Conservation (phyloP, 2,888 invertebrate species). For the Cephus rjabovi region DNA sequence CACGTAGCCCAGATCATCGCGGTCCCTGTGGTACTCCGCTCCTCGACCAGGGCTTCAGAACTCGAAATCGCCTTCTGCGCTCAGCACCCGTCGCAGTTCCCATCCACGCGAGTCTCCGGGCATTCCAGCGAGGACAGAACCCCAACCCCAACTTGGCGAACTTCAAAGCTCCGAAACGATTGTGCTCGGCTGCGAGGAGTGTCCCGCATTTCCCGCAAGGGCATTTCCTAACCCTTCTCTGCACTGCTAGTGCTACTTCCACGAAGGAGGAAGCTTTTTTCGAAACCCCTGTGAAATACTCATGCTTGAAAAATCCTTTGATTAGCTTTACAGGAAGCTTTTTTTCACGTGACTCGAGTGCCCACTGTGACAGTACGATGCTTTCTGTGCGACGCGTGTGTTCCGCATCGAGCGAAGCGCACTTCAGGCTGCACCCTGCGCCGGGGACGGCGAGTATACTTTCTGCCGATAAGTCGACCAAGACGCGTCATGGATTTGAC, state of each 20-base stretch:
- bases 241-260: slow-evolving; percentile 7
- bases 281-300: not conserved
- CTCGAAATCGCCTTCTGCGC: not conserved
- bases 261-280: not conserved
- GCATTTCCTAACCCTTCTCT: slow-evolving; percentile 39
- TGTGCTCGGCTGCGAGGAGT: slow-evolving; percentile 47
- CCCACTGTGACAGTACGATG: not conserved
- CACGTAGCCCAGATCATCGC: slow-evolving; percentile 27
- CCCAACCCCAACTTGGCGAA: slow-evolving; percentile 34
- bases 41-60: not conserved
- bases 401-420: not conserved
- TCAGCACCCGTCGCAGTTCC: no score
- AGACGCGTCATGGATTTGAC: not conserved
- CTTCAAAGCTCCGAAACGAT: slow-evolving; percentile 60
- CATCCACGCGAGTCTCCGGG: no score
- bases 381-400: not conserved
- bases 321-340: slow-evolving; percentile 41
- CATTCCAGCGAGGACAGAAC: slow-evolving; percentile 1
- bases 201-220: slow-evolving; percentile 35
- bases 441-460: not conserved
- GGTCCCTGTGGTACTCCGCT: slow-evolving; percentile 3
- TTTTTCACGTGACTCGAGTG: not conserved
- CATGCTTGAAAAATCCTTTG: slow-evolving; percentile 44
- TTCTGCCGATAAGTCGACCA: not conserved
- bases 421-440: not conserved